Evolutionary conservation across 2,797 vertebrate species (phyloP).

Genomic region (Atherinosoma microstoma): DNA sequence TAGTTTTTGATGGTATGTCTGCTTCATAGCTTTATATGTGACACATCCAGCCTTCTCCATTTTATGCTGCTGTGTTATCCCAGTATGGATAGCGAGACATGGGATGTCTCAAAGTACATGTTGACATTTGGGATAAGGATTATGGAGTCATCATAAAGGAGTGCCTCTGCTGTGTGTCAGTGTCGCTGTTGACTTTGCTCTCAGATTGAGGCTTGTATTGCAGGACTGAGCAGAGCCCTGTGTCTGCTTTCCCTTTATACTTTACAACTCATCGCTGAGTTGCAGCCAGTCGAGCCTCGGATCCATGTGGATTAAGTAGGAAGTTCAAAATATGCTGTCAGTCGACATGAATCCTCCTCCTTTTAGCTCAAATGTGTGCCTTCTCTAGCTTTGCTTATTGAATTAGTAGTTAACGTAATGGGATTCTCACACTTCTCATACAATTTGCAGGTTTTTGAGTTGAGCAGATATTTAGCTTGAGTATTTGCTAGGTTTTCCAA

Average conservation of each 20-base stretch:
- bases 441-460: conserved; percentile 48
- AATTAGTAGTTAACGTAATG: conserved; percentile 47
- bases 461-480: conserved; percentile 41
- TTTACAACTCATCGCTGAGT: conserved; percentile 47
- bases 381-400: conserved; percentile 52
- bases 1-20: conserved; percentile 55
- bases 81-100: conserved; percentile 47
- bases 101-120: conserved; percentile 67
- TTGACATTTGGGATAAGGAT: conserved; percentile 84
- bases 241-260: conserved; percentile 57
- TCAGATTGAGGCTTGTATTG: conserved; percentile 59
- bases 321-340: conserved; percentile 62
- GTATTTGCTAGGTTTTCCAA: conserved; percentile 37
- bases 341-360: conserved; percentile 45
- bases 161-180: conserved; percentile 67
- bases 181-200: conserved; percentile 75
- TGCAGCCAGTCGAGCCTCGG: conserved; percentile 39
- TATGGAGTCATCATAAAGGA: conserved; percentile 74
- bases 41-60: conserved; percentile 51
- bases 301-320: conserved; percentile 65
- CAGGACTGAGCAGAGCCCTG: conserved; percentile 48
- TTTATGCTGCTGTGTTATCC: conserved; percentile 44
- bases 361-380: conserved; percentile 42
- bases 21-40: conserved; percentile 58
- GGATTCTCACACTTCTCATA: conserved; percentile 43